Conservation (phyloP, 2,888 invertebrate species). For the Dioctria rufipes region DNA sequence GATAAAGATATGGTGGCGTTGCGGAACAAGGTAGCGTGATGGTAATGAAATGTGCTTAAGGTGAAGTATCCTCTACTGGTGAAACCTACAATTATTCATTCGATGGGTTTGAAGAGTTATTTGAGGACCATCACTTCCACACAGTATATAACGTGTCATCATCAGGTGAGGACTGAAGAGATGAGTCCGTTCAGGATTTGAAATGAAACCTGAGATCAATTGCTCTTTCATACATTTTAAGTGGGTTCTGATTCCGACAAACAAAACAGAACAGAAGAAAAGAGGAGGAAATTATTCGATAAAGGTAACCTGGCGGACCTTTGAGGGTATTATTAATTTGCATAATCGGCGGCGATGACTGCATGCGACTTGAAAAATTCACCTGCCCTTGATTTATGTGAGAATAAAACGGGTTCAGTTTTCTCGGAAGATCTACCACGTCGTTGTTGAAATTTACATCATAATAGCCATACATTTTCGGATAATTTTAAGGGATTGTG, state of each 20-base stretch:
- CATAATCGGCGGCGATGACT: slow-evolving; percentile 38
- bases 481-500: not conserved
- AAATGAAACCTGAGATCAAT: slow-evolving; percentile 25
- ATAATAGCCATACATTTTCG: not conserved
- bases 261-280: not conserved
- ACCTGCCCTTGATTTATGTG: slow-evolving; percentile 35
- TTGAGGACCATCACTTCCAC: not conserved
- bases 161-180: not conserved
- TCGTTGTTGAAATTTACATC: not conserved
- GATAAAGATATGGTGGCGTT: slow-evolving; percentile 23
- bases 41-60: slow-evolving; percentile 23
- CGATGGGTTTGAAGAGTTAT: not conserved
- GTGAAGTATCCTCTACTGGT: not conserved
- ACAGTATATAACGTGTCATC: slow-evolving; percentile 5
- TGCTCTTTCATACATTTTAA: slow-evolving; percentile 19
- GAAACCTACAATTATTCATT: slow-evolving; percentile 14
- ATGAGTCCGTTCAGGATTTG: not conserved
- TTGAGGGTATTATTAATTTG: slow-evolving; percentile 37
- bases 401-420: slow-evolving; percentile 13
- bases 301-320: not conserved
- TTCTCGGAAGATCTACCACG: slow-evolving; percentile 16
- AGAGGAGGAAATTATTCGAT: not conserved
- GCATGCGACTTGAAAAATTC: slow-evolving; percentile 30
- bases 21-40: not conserved
- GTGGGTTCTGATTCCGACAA: slow-evolving; percentile 3